Conservation (phyloP, 2,113 vertebrate species). For the zebrafish (Danio rerio) region GRCz12tu NC_133197.1:3240001-3240500, state of each 20-base stretch:
- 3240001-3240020: background rate
- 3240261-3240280: background rate
- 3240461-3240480: too few relatives aligned
- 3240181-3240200: background rate
- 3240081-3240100: background rate
- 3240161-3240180: background rate
- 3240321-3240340: too few relatives aligned
- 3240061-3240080: background rate
- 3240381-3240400: background rate
- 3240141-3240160: background rate
- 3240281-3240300: background rate
- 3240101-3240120: background rate
- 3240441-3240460: too few relatives aligned
- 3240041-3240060: background rate
- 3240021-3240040: background rate
- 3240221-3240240: background rate
- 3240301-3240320: background rate
- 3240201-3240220: background rate
- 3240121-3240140: background rate
- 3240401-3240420: constrained; percentile 33
- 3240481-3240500: too few relatives aligned
- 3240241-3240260: background rate
- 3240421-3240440: too few relatives aligned
- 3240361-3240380: background rate
- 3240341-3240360: background rate